Evolutionary conservation across 2,888 invertebrate genomes (phyloP), one percentile per base, ranked within the genome.

Genomic region (Anthophora plumipes): DNA sequence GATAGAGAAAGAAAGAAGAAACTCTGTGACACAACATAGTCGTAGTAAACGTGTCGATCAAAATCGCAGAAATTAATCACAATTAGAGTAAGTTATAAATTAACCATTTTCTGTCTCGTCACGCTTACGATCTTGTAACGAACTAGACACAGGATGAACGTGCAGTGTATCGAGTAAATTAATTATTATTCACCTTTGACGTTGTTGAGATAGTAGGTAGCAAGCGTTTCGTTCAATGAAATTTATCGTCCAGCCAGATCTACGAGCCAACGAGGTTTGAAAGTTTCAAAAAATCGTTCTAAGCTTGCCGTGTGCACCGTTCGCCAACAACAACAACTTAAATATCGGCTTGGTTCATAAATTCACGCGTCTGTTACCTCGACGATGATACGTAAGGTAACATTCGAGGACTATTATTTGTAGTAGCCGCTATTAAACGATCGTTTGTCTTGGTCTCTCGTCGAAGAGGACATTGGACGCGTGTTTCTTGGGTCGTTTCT

Each of bases 141-240:
- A 31, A 31, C 31, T 31, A 31, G 1, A 31, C 2, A 31, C 31
- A 31, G 31, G 31, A 31, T 5, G 46, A 46, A 12, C 6, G 6
- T 60, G 25, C 22, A 60, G 55, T 63, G 12, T n/a, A n/a, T n/a
- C n/a, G n/a, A n/a, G 69, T 63, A 63, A 80, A 85, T 85, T 82
- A 82, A 85, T 85, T 85, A 82, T 82, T 57, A 77, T 77, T 82
- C 82, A 68, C 73, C 82, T 72, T 66, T 73, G 31, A 31, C 31
- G 31, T 4, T 67, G 82, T n/a, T n/a, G 54, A 60, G 55, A 72
- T n/a, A n/a, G n/a, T n/a, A 83, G 76, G 84, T 77, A 72, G 46
- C 61, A 11, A 22, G 77, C 75, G 77, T 85, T 85, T 77, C 74
- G 82, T 85, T 80, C 74, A 68, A 85, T 83, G 80, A 77, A 85